phyloP scores from a whole-genome alignment of 2,113 vertebrate species.

The Guaruba guarouba region DNA sequence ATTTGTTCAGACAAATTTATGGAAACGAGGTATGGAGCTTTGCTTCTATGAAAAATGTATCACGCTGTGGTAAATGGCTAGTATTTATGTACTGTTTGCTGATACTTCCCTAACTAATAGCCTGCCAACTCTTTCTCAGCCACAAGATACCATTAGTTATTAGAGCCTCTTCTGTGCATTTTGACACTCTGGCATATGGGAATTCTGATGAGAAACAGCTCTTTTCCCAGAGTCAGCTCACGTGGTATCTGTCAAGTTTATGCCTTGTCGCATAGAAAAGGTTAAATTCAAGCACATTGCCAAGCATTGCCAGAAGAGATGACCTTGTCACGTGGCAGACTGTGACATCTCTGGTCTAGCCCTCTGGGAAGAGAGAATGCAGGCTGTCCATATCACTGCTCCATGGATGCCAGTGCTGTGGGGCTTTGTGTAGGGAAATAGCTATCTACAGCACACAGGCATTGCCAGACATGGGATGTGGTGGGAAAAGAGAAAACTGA shows the following conservation, averaged over 20 bases:
- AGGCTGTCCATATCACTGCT: neutral
- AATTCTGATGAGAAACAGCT: neutral
- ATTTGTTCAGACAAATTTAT: neutral
- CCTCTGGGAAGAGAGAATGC: neutral
- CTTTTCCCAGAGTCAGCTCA: neutral
- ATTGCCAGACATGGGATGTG: rapidly evolving
- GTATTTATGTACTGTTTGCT: neutral
- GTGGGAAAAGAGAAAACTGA: neutral
- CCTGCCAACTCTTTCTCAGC: neutral
- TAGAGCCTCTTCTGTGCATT: neutral
- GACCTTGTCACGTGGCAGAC: neutral
- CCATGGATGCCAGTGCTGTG: rapidly evolving
- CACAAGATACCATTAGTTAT: neutral
- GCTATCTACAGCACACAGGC: rapidly evolving
- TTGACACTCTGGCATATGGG: neutral
- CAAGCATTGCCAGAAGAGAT: neutral
- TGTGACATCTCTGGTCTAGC: neutral
- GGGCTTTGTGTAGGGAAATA: neutral
- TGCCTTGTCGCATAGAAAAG: neutral
- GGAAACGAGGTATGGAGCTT: neutral
- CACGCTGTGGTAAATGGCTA: neutral
- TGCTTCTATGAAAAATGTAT: neutral
- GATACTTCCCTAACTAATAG: neutral
- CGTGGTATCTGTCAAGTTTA: neutral
- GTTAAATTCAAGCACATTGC: neutral